A percentile compares a stretch with the other conserved stretches of the same genome.
Evolutionary conservation across 2,888 invertebrate genomes (phyloP).

Genomic region (Sialis lutaria): DNA sequence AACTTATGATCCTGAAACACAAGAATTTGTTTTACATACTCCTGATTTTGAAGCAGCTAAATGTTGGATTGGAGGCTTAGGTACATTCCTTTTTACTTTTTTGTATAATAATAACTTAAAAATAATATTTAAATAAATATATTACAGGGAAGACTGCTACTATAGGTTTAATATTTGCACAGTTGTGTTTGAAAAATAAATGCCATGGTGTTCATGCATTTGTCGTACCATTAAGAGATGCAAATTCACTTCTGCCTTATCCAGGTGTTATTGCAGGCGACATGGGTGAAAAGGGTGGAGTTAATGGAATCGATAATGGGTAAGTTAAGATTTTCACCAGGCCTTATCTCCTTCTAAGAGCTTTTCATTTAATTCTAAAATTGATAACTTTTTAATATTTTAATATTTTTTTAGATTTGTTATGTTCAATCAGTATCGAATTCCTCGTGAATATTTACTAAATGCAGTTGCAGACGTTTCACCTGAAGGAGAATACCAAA

Average conservation of each 20-base stretch:
- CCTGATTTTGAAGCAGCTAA: conserved; percentile 93
- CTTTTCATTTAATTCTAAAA: background rate
- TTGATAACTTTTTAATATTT: background rate
- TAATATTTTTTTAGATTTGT: conserved; percentile 43
- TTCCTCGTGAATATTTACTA: conserved; percentile 68
- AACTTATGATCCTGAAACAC: conserved; percentile 57
- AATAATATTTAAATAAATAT: background rate
- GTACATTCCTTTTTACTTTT: conserved; percentile 25
- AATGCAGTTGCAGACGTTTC: conserved; percentile 83
- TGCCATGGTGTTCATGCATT: conserved; percentile 82
- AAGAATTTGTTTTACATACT: conserved; percentile 75
- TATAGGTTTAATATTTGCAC: conserved; percentile 76
- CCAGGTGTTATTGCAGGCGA: conserved; percentile 81
- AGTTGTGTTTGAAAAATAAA: conserved; percentile 62
- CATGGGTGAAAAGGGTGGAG: conserved; percentile 82
- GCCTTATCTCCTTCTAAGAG: background rate
- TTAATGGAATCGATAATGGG: conserved; percentile 89
- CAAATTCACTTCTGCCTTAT: conserved; percentile 54
- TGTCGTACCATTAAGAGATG: conserved; percentile 69
- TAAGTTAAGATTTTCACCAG: conserved; percentile 20
- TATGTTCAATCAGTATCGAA: conserved; percentile 72
- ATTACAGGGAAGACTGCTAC: conserved; percentile 60
- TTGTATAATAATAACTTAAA: background rate
- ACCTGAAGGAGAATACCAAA: conserved; percentile 71
- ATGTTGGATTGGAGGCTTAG: conserved; percentile 91